Conservation (phyloP, 2,113 vertebrate genomes). For the Burhinus oedicnemus region DNA sequence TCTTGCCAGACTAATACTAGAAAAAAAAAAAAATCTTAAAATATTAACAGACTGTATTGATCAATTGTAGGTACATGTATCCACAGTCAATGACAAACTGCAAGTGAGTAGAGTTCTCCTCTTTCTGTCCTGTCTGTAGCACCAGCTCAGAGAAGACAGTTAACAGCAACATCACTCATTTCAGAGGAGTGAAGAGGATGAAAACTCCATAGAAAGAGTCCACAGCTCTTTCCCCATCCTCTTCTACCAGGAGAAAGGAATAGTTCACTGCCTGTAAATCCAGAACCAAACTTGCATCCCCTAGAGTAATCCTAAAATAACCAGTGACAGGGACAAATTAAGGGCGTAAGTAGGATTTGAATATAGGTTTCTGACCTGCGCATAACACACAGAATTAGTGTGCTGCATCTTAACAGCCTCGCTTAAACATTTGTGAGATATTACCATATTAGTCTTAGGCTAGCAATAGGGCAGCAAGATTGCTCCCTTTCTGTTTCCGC, state of each 20-base stretch:
- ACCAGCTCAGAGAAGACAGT: not conserved
- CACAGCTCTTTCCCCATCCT: not conserved
- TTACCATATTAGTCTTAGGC: not conserved
- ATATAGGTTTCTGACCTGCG: not conserved
- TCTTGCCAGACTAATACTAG: not conserved
- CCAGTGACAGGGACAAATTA: not conserved
- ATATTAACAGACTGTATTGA: not conserved
- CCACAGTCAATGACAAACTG: not conserved
- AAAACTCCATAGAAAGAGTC: not conserved
- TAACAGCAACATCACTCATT: not conserved
- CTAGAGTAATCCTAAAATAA: not conserved
- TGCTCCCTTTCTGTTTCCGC: not conserved
- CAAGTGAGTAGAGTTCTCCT: not conserved
- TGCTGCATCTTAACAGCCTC: not conserved
- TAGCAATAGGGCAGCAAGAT: not conserved
- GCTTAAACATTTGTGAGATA: not conserved
- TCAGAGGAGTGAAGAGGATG: not conserved
- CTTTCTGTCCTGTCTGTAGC: not conserved
- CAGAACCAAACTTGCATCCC: not conserved
- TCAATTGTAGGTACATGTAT: not conserved
- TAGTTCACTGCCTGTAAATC: not conserved
- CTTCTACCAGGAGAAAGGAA: not conserved
- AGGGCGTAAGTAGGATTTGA: fast-evolving
- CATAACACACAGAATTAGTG: fast-evolving
- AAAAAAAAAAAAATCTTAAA: not conserved